Percentiles rank a stretch among this genome's conserved stretches.
Conservation (phyloP, 2,888 invertebrate species). For the Antheraea assamensis region DNA sequence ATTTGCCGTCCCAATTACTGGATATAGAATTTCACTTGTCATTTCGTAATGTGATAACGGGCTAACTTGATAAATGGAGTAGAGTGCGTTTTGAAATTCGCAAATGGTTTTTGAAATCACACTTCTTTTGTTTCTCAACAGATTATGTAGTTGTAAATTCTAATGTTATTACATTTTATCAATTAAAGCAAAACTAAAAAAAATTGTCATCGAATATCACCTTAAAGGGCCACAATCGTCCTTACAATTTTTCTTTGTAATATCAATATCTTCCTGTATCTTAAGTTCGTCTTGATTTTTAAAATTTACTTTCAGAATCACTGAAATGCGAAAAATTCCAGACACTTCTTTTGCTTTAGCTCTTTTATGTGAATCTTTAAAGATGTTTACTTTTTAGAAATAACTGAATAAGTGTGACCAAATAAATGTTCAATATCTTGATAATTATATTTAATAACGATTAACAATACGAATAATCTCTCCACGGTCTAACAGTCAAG, state of each 20-base stretch:
- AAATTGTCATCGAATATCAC: too few relatives aligned
- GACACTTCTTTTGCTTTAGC: neutral
- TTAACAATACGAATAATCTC: neutral
- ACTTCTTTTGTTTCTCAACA: neutral
- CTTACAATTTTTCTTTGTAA: too few relatives aligned
- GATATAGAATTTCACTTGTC: conserved; percentile 38
- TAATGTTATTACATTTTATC: too few relatives aligned
- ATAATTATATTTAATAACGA: neutral
- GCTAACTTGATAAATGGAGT: conserved; percentile 4
- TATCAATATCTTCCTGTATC: too few relatives aligned
- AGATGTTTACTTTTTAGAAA: neutral
- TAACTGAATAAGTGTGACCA: neutral
- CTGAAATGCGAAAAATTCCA: too few relatives aligned
- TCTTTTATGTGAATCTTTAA: neutral
- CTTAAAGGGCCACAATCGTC: too few relatives aligned
- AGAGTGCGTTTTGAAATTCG: conserved; percentile 17
- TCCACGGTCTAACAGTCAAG: neutral
- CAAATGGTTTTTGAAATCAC: conserved; percentile 3
- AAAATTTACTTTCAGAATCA: too few relatives aligned
- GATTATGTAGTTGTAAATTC: neutral
- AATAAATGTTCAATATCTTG: neutral
- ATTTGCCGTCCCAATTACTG: conserved; percentile 34
- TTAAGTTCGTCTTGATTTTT: too few relatives aligned
- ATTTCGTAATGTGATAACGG: conserved; percentile 5
- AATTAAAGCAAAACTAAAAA: too few relatives aligned